Evolutionary conservation across 92 coral and sea anemone species (phyloP), one percentile per base, ranked within the genome.

Genomic region (Parazoanthus atlanticus): DNA sequence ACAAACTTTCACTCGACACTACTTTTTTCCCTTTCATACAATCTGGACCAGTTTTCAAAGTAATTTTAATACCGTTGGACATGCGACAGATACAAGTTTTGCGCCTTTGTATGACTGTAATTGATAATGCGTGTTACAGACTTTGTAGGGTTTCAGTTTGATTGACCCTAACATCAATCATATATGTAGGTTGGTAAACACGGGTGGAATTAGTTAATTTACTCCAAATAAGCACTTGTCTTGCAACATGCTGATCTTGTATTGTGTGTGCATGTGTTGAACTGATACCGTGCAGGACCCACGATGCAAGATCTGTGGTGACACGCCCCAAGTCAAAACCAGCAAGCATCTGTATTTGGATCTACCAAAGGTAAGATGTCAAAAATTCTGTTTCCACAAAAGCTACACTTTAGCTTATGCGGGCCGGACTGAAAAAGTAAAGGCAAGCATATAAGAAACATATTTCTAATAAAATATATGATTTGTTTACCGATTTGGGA

Each of bases 341-440:
- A 97, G 99, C 90, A 95, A 92, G 85, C 99, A 97, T 83, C 86
- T 97, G 76, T 97, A 95, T 81, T 80, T 97, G 75, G 94, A 97
- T 89, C 89, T 97, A 85, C 90, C 99, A 11, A 91, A 97, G 97
- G 99, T 97, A 91, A 3, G 90, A 2, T 30, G 67, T 49, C 19
- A 15, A 12, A 17, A 34, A 0, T 12, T 65, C 6, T 46, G 8
- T 36, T n/a, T 17, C 56, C 46, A 32, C 12, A 74, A 38, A 70
- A 71, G 23, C 31, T 25, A 54, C 31, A 43, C 19, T 28, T 21
- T 15, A 30, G 46, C 34, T 30, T 74, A 19, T 71, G 31, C 36
- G 21, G 21, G 58, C 21, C 21, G 58, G 58, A 15, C 19, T 52
- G 58, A 16, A 52, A 16, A 61, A 23, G 9, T 61, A 61, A 61